Conservation (phyloP, 92 coral and sea anemone genomes). For the Pocillopora grandis region DNA sequence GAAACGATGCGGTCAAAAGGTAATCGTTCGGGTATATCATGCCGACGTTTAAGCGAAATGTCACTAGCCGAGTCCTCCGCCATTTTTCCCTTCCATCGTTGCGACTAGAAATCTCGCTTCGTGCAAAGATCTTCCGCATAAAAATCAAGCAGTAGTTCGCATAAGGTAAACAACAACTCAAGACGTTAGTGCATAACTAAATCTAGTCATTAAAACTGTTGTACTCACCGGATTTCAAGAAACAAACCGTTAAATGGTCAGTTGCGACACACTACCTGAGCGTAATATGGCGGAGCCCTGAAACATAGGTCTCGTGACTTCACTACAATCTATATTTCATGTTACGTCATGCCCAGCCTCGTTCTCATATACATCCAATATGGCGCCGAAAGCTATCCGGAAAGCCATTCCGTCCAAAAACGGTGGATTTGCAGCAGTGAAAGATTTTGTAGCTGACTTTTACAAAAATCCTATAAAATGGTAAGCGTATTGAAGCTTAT, state of each 20-base stretch:
- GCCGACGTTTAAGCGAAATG: background rate
- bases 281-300: conserved; percentile 83
- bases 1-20: background rate
- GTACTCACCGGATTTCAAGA: conserved; percentile 42
- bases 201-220: background rate
- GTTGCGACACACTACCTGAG: conserved; percentile 25
- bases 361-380: conserved; percentile 38
- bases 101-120: background rate
- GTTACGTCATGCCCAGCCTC: conserved; percentile 71
- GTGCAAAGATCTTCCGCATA: background rate
- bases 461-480: conserved; percentile 93
- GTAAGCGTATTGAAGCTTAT: conserved; percentile 43
- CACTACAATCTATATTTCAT: conserved; percentile 58
- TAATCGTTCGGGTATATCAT: background rate
- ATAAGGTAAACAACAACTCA: background rate
- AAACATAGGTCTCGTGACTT: conserved; percentile 59
- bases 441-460: conserved; percentile 74
- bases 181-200: background rate
- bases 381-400: conserved; percentile 82
- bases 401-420: conserved; percentile 47
- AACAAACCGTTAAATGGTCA: conserved; percentile 6
- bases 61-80: background rate
- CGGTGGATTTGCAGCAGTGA: conserved; percentile 35
- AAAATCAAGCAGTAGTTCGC: background rate
- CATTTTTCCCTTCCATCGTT: background rate